Conservation (phyloP, 1,140 invertebrate genomes). For the Temnothorax curvispinosus region DNA sequence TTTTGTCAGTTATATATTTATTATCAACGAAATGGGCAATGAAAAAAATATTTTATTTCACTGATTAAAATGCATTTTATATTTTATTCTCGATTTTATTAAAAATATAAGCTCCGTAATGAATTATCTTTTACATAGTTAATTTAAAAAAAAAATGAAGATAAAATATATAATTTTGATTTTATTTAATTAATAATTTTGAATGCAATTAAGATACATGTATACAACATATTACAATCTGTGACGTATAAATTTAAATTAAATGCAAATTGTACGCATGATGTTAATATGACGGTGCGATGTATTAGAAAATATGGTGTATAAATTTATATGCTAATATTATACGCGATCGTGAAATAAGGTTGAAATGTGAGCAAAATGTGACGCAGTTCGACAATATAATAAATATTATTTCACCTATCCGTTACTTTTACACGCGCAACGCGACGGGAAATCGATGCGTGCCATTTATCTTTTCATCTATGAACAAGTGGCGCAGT, state of each 20-base stretch:
- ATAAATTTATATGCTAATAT: conserved; percentile 6
- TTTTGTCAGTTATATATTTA: too few relatives aligned
- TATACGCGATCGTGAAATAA: background rate
- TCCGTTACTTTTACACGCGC: background rate
- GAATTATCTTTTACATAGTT: background rate
- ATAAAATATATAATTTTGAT: background rate
- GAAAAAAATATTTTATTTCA: too few relatives aligned
- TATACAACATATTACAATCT: background rate
- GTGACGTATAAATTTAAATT: background rate
- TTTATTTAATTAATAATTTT: background rate
- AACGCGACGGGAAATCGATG: conserved; percentile 17
- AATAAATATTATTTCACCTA: conserved; percentile 36
- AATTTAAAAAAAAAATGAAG: background rate
- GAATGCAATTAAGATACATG: background rate
- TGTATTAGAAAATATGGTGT: background rate
- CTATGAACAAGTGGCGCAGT: conserved; percentile 17
- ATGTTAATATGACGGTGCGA: background rate
- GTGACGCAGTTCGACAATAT: background rate
- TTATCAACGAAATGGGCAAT: too few relatives aligned
- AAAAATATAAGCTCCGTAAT: background rate
- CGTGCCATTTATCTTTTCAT: conserved; percentile 31
- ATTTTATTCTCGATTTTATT: background rate
- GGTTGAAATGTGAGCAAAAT: background rate
- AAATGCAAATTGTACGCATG: background rate
- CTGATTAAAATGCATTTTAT: background rate